A percentile compares a stretch with the other conserved stretches of the same genome.
These are phyloP conservation scores for Leptosomus discolor DNA, from an alignment of 2,113 vertebrate genomes.

Conservation along the genomic window DNA sequence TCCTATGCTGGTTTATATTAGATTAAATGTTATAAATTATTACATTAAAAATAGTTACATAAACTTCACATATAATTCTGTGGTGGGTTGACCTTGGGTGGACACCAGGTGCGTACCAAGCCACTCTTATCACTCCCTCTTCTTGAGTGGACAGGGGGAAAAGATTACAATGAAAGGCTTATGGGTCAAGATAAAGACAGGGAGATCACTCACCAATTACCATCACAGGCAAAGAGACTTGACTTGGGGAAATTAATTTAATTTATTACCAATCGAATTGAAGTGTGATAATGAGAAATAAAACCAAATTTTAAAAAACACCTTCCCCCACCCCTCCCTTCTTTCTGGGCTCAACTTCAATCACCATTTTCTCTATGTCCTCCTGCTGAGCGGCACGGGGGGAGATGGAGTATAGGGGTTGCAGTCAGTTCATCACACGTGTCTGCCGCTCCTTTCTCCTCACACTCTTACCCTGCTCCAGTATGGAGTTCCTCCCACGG, in stretches of 20 bases:
- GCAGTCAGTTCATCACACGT: not conserved
- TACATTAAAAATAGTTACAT: not conserved
- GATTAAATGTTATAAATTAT: not conserved
- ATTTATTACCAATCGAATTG: too few species aligned
- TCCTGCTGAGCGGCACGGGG: not conserved
- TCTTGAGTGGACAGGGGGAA: not conserved
- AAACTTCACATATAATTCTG: not conserved
- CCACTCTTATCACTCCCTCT: not conserved
- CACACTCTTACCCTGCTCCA: not conserved
- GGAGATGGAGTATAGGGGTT: accelerated
- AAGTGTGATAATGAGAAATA: not conserved
- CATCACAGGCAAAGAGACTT: not conserved
- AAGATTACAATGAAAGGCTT: not conserved
- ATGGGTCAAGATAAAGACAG: not conserved
- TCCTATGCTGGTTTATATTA: not conserved
- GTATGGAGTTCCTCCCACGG: accelerated
- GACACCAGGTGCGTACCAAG: not conserved
- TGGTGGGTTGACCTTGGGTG: not conserved
- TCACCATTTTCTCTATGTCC: not conserved
- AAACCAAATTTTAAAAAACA: not conserved
- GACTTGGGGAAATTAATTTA: too few species aligned
- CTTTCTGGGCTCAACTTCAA: not conserved
- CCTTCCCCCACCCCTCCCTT: not conserved
- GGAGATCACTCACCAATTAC: not conserved
- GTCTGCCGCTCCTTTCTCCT: not conserved